Base-by-base conservation (phyloP, 2,888 invertebrate genomes). In the Lomographa bimaculata region DNA sequence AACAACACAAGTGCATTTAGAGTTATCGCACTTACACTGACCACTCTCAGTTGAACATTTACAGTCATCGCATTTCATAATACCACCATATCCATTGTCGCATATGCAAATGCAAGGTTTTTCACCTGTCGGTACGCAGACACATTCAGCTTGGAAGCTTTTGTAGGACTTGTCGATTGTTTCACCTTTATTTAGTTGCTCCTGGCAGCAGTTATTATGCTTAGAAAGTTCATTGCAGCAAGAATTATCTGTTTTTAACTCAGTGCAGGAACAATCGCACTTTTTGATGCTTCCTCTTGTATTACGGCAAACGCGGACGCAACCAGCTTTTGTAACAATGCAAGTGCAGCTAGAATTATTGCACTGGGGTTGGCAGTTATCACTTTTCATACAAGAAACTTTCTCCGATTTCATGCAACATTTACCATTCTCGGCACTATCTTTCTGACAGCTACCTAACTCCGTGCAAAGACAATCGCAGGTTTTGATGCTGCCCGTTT, bases 31-130 rank as follows among this genome's bases (percentile, higher is more conserved):
- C 12, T 34, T 46, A 21, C 38, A 38, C 2, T 46, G 10, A 28
- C 39, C 12, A n/a, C 3, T 18, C 4, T n/a, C 20, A 21, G 1
- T 24, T 32, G 3, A 44, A 3, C 60, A 60, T 11, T 47, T 43
- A 26, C 66, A 64, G 2, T 60, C 52, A 7, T 54, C 39, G 11
- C 61, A 60, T 9, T 21, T 29, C 3, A 23, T 7, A 4, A 14
- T 3, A 3, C 4, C 14, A 3, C 14, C 14, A 4, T 4, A 4
- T 14, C 4, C 3, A 4, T 14, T 14, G 3, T 14, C 14, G 14
- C 14, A 14, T 4, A 14, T 4, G 14, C 14, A 14, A 4, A 14
- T 14, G 14, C 14, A 14, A 3, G 14, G 14, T 14, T 14, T 14
- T 14, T 4, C 14, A 14, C 14, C 14, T 14, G 14, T 14, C 3